A percentile compares a stretch with the other conserved stretches of the same genome.
These are phyloP conservation scores for Vidua macroura DNA, from an alignment of 2,113 vertebrate genomes.

Conservation along the genomic window DNA sequence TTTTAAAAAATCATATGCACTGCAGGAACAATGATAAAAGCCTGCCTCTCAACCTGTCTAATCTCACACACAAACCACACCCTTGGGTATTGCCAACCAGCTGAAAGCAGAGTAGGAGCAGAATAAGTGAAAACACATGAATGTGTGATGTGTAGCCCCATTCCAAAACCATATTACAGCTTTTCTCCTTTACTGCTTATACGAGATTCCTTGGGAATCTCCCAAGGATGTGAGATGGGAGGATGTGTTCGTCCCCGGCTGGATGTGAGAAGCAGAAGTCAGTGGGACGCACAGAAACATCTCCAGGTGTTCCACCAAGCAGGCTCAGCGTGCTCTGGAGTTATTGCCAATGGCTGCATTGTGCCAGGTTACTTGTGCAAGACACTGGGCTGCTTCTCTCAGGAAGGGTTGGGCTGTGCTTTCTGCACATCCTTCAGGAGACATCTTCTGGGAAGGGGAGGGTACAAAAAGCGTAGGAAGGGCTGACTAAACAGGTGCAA, in stretches of 20 bases:
- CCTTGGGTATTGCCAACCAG: constrained; percentile 44
- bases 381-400: not conserved
- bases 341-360: not conserved
- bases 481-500: not conserved
- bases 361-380: not conserved
- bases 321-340: not conserved
- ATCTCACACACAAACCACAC: constrained; percentile 53
- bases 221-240: not conserved
- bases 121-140: constrained; percentile 21
- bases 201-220: not conserved
- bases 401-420: not conserved
- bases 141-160: not conserved
- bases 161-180: not conserved
- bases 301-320: not conserved
- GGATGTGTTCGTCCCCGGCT: not conserved
- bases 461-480: not conserved
- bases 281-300: not conserved
- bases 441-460: not conserved
- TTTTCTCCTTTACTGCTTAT: not conserved
- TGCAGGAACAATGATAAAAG: constrained; percentile 57
- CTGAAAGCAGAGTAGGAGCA: constrained; percentile 16
- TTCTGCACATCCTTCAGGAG: not conserved
- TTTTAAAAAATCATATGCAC: constrained; percentile 30
- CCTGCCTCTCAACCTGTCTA: constrained; percentile 59
- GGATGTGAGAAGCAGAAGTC: not conserved